phyloP scores from a whole-genome alignment of 2,113 vertebrate genomes.

The Leptodactylus fuscus region DNA sequence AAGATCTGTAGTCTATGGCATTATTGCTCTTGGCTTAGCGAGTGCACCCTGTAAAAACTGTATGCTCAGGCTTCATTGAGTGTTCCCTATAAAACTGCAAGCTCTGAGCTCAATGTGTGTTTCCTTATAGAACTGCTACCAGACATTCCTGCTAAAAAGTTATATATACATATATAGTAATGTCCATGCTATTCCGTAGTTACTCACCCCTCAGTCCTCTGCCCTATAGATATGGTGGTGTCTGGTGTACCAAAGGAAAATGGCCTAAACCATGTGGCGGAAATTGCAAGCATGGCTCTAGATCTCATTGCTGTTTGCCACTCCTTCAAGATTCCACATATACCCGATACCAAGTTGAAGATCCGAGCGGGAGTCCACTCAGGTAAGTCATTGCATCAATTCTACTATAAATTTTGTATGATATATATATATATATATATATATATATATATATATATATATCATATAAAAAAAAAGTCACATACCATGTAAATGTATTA shows the following conservation, averaged over 20 bases:
- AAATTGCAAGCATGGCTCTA: conserved; percentile 79
- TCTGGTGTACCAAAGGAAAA: conserved; percentile 79
- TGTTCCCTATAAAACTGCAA: not conserved
- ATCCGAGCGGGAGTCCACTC: conserved; percentile 78
- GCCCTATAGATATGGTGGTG: conserved; percentile 77
- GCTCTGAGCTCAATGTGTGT: not conserved
- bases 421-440: no score
- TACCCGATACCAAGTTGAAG: conserved; percentile 75
- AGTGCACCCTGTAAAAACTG: no score
- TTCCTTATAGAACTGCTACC: not conserved
- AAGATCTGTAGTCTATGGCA: no score
- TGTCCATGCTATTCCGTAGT: not conserved
- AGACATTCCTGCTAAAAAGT: no score
- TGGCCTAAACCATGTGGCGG: conserved; percentile 74
- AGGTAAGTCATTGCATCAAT: conserved; percentile 63
- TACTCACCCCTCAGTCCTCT: not conserved
- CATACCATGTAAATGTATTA: not conserved
- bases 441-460: no score
- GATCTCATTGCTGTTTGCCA: conserved; percentile 74
- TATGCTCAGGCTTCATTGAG: no score
- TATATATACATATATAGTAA: no score
- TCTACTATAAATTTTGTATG: not conserved
- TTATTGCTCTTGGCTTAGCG: no score
- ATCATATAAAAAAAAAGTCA: not conserved
- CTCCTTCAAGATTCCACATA: conserved; percentile 77